phyloP scores from a whole-genome alignment of 2,888 invertebrate species.

The Cephonodes hylas region DNA sequence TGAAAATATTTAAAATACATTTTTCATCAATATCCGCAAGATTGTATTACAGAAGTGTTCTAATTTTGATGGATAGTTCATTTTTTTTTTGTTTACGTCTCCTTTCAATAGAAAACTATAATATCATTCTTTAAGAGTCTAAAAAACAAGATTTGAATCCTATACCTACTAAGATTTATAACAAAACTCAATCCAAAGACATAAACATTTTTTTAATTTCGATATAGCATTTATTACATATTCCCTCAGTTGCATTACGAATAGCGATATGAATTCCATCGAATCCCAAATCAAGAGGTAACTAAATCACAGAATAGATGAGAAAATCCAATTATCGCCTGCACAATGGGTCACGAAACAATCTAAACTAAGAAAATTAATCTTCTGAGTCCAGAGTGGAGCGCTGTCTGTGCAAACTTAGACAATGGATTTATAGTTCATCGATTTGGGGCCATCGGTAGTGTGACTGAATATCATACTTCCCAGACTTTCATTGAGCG shows the following conservation, averaged over 20 bases:
- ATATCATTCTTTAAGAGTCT: too few species aligned
- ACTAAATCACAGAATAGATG: conserved; percentile 74
- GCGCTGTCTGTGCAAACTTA: conserved; percentile 78
- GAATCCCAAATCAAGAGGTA: conserved; percentile 59
- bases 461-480: conserved; percentile 50
- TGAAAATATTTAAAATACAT: too few species aligned
- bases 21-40: too few species aligned
- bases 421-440: conserved; percentile 81
- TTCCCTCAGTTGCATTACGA: not conserved
- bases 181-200: not conserved
- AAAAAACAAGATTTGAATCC: too few species aligned
- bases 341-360: conserved; percentile 81
- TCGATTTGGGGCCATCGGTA: conserved; percentile 73
- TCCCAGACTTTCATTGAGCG: not conserved
- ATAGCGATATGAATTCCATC: conserved; percentile 43
- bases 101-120: too few species aligned
- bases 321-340: conserved; percentile 79
- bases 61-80: too few species aligned
- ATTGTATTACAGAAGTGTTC: too few species aligned
- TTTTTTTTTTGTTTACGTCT: too few species aligned
- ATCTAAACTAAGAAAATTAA: conserved; percentile 82
- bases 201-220: too few species aligned
- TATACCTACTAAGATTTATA: too few species aligned
- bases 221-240: not conserved
- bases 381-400: conserved; percentile 77